phyloP scores from a whole-genome alignment of 2,888 invertebrate genomes.

The Bugula neritina region DNA sequence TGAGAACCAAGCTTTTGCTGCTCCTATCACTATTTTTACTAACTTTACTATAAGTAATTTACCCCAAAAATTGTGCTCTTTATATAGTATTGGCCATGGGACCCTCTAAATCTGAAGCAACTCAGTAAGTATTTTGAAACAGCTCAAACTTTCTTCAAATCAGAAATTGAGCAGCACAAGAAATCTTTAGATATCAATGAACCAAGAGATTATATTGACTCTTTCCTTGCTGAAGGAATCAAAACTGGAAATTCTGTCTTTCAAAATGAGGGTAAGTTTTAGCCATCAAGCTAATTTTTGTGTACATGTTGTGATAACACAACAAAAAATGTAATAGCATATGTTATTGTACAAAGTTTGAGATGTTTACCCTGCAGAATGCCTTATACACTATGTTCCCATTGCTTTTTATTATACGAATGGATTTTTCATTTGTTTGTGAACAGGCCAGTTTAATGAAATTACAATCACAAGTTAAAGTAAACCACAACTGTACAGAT shows the following conservation, averaged over 20 bases:
- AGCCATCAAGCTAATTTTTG: not conserved
- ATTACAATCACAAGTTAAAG: too few relatives aligned
- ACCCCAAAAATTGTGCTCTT: too few relatives aligned
- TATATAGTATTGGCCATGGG: conserved; percentile 1
- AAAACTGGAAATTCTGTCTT: conserved; percentile 10
- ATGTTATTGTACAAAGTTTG: too few relatives aligned
- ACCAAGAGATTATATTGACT: conserved; percentile 18
- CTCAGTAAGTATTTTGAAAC: not conserved
- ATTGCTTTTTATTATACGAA: not conserved
- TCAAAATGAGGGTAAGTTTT: not conserved
- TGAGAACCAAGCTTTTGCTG: too few relatives aligned
- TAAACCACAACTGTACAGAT: not conserved
- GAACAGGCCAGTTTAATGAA: too few relatives aligned
- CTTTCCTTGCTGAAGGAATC: conserved; percentile 11
- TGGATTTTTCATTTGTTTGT: too few relatives aligned
- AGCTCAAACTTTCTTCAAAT: not conserved
- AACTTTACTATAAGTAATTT: too few relatives aligned
- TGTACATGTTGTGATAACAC: too few relatives aligned
- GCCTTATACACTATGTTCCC: not conserved
- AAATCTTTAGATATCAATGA: not conserved
- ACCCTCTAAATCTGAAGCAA: not conserved
- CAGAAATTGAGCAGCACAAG: conserved; percentile 10
- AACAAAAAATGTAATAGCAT: too few relatives aligned
- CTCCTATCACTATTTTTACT: too few relatives aligned
- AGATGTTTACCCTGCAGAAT: too few relatives aligned